Percentiles rank a stretch among this genome's conserved stretches.
Conservation (phyloP, 2,113 vertebrate species). For the Lepisosteus osseus region DNA sequence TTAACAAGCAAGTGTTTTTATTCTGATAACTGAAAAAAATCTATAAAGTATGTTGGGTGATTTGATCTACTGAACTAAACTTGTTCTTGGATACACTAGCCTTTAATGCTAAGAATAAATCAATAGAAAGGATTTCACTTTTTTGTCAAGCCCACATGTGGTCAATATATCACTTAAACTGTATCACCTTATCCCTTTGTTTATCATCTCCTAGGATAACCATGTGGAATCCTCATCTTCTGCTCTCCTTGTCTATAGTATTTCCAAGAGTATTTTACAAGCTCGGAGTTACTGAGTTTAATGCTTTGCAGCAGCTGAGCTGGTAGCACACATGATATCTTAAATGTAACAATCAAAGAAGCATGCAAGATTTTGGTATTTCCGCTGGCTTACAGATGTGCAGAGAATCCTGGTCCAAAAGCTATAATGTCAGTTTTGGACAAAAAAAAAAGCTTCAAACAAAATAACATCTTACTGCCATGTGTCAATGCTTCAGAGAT, state of each 20-base stretch:
- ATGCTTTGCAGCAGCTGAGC: slow-evolving; percentile 91
- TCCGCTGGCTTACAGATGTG: slow-evolving; percentile 89
- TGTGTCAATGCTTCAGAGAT: slow-evolving; percentile 62
- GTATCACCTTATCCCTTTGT: slow-evolving; percentile 77
- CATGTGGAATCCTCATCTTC: slow-evolving; percentile 97
- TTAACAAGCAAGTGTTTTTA: slow-evolving; percentile 28
- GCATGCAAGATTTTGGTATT: slow-evolving; percentile 86
- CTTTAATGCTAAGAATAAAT: slow-evolving; percentile 63
- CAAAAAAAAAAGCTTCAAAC: slow-evolving; percentile 65
- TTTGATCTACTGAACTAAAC: slow-evolving; percentile 66
- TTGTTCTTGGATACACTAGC: slow-evolving; percentile 64
- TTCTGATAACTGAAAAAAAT: slow-evolving; percentile 30
- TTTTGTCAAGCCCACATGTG: slow-evolving; percentile 68
- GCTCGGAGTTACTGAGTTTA: slow-evolving; percentile 80
- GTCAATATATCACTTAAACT: slow-evolving; percentile 88
- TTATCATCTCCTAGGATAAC: slow-evolving; percentile 81
- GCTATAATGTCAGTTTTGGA: slow-evolving; percentile 75
- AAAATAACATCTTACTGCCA: slow-evolving; percentile 71
- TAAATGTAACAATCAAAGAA: slow-evolving; percentile 99
- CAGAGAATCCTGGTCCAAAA: slow-evolving; percentile 65
- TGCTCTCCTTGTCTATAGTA: slow-evolving; percentile 82
- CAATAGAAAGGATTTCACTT: slow-evolving; percentile 50
- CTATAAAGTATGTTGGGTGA: slow-evolving; percentile 57
- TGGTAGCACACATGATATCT: slow-evolving; percentile 95
- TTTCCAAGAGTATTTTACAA: slow-evolving; percentile 95